Conservation (phyloP, 2,888 invertebrate genomes). For the Drosophila emarginata region DNA sequence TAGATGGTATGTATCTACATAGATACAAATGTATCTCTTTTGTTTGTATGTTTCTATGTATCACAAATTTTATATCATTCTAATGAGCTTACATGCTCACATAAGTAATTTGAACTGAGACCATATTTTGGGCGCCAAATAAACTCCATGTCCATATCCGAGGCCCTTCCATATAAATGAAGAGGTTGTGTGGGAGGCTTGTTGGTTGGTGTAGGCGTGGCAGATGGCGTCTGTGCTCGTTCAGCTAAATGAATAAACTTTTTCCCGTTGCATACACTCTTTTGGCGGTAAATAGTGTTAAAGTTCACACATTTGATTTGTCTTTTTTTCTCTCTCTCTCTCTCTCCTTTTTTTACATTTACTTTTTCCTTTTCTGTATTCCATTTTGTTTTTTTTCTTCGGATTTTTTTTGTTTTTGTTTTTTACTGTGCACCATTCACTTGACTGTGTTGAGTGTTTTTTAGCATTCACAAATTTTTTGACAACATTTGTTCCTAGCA, state of each 20-base stretch:
- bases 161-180: neutral
- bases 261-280: constrained; percentile 71
- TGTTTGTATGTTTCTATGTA: constrained; percentile 21
- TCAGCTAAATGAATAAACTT: constrained; percentile 76
- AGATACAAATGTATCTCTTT: constrained; percentile 10
- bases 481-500: constrained; percentile 70
- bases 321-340: constrained; percentile 33
- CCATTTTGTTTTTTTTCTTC: constrained; percentile 5
- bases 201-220: constrained; percentile 24
- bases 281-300: constrained; percentile 77
- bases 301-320: constrained; percentile 78
- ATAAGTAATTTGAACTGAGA: constrained; percentile 69
- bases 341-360: too few relatives aligned
- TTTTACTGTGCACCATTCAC: constrained; percentile 27
- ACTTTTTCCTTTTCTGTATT: neutral
- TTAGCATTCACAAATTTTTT: constrained; percentile 73
- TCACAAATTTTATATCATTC: constrained; percentile 45
- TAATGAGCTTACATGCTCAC: constrained; percentile 60
- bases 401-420: constrained; percentile 42
- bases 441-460: constrained; percentile 64
- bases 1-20: neutral
- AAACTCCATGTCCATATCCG: constrained; percentile 40
- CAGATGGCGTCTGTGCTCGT: constrained; percentile 66
- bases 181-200: constrained; percentile 16
- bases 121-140: constrained; percentile 58